phyloP scores from a whole-genome alignment of 2,888 invertebrate species.

The Chymomyza amoena region DNA sequence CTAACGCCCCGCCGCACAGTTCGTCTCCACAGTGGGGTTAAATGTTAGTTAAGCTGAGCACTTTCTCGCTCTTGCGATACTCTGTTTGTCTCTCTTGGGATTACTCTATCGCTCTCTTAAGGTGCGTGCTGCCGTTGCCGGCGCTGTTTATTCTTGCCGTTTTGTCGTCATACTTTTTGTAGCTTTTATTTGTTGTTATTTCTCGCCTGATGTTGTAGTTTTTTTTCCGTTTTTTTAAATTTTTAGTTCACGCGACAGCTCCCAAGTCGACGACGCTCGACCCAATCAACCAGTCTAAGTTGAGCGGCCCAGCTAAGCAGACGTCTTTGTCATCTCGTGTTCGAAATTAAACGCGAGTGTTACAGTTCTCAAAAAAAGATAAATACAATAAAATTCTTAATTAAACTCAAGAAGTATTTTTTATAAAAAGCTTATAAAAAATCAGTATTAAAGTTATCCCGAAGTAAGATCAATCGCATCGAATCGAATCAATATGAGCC shows the following conservation, averaged over 20 bases:
- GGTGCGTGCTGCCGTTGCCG: slow-evolving; percentile 53
- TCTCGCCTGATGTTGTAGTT: slow-evolving; percentile 14
- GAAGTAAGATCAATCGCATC: slow-evolving; percentile 9
- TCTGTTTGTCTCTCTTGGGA: slow-evolving; percentile 6
- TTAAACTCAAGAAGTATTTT: slow-evolving; percentile 23
- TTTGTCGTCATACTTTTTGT: not conserved
- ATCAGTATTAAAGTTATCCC: not conserved
- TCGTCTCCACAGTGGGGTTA: slow-evolving; percentile 17
- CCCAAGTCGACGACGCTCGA: slow-evolving; percentile 49
- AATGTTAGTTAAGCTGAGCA: slow-evolving; percentile 46
- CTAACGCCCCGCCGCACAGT: slow-evolving; percentile 28
- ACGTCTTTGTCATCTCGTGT: slow-evolving; percentile 20
- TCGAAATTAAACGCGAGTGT: slow-evolving; percentile 14
- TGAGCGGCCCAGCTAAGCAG: slow-evolving; percentile 67
- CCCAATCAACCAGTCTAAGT: slow-evolving; percentile 67
- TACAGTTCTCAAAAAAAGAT: slow-evolving; percentile 15
- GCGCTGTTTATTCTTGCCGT: slow-evolving; percentile 1
- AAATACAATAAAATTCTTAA: slow-evolving; percentile 24
- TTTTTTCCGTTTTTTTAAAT: slow-evolving; percentile 1
- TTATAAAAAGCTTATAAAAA: not conserved
- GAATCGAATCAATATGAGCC: slow-evolving; percentile 58
- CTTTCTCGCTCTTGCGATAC: slow-evolving; percentile 20
- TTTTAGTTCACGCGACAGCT: slow-evolving; percentile 45
- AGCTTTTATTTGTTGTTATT: slow-evolving; percentile 22
- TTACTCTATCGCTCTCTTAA: slow-evolving; percentile 18